Conservation (phyloP, 1,140 invertebrate species). For the Heliothis virescens region DNA sequence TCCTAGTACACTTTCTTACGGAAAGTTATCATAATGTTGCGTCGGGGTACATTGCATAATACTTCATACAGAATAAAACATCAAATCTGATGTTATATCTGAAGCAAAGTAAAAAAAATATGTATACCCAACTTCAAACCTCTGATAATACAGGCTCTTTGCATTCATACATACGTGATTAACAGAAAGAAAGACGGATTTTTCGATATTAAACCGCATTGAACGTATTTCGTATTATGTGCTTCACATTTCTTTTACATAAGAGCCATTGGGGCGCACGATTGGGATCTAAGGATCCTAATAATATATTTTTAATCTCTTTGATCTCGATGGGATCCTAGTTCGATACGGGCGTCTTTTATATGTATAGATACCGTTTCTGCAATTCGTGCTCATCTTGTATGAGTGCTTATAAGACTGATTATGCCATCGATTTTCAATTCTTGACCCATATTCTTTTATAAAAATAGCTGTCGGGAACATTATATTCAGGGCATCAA, state of each 20-base stretch:
- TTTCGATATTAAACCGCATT: conserved; percentile 38
- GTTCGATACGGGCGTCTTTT: conserved; percentile 33
- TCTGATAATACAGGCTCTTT: not conserved
- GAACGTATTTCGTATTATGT: conserved; percentile 20
- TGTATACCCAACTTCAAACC: too few species aligned
- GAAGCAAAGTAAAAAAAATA: too few species aligned
- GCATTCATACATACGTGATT: conserved; percentile 5
- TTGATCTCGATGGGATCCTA: conserved; percentile 38
- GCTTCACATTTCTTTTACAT: conserved; percentile 35
- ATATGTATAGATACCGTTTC: conserved; percentile 24
- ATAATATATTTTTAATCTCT: conserved; percentile 48
- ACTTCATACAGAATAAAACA: too few species aligned
- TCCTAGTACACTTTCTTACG: too few species aligned
- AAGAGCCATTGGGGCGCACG: conserved; percentile 32
- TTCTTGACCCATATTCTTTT: not conserved
- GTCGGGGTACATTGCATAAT: too few species aligned
- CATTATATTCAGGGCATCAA: too few species aligned
- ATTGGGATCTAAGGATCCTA: conserved; percentile 40
- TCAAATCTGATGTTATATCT: too few species aligned
- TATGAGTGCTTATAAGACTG: not conserved
- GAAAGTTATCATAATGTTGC: too few species aligned
- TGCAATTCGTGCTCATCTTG: conserved; percentile 19
- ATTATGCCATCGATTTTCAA: not conserved
- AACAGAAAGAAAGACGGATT: conserved; percentile 31
- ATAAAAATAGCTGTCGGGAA: too few species aligned